These are phyloP conservation scores for Ptychobarbus kaznakovi DNA, from an alignment of 2,797 vertebrate species.

Conservation along the genomic window DNA sequence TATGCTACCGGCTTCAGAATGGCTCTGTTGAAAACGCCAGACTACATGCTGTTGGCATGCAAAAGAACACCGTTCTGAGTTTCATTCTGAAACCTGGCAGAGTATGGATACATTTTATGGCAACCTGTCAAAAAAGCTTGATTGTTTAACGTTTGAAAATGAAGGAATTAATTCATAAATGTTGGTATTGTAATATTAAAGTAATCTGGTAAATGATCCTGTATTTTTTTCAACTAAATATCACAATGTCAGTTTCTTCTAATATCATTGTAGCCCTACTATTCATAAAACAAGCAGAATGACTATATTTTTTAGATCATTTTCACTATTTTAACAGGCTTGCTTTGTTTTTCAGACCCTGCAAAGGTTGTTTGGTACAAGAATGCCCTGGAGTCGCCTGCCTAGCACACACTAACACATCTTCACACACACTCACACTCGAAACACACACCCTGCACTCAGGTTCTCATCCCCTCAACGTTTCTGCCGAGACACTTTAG, in stretches of 20 bases:
- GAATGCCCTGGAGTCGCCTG: conserved; percentile 73
- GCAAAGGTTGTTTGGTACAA: conserved; percentile 79
- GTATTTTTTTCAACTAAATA: background rate
- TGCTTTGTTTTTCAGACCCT: conserved; percentile 70
- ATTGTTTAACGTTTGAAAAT: background rate
- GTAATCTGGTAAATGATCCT: background rate
- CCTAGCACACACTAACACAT: conserved; percentile 68
- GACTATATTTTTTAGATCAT: background rate
- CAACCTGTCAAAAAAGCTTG: background rate
- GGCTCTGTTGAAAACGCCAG: background rate
- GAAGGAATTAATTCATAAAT: background rate
- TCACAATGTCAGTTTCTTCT: background rate
- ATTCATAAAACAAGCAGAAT: background rate
- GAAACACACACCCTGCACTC: conserved; percentile 71
- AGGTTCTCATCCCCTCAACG: conserved; percentile 78
- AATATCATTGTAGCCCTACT: background rate
- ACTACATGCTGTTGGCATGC: background rate
- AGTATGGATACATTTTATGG: background rate
- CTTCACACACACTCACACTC: background rate
- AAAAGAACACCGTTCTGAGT: background rate
- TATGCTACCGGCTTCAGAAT: background rate
- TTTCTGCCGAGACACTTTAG: conserved; percentile 80
- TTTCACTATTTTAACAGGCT: conserved; percentile 17
- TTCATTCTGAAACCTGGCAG: background rate
- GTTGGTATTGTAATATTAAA: background rate